Conservation (phyloP, 2,113 vertebrate species). For the Tetrax tetrax region DNA sequence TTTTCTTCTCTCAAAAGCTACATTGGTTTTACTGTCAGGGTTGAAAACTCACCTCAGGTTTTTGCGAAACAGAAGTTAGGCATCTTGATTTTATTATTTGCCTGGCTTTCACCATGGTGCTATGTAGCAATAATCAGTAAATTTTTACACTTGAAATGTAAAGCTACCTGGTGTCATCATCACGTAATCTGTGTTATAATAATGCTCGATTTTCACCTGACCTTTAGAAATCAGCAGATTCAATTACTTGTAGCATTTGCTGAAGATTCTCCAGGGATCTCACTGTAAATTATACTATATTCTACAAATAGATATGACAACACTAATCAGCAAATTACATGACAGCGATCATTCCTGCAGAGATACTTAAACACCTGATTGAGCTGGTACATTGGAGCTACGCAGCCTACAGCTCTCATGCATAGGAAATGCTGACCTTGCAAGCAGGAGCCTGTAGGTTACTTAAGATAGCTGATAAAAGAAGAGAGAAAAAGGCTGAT, state of each 20-base stretch:
- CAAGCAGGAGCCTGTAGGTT: neutral
- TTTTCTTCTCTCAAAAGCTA: neutral
- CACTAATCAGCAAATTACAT: constrained; percentile 63
- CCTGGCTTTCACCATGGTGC: neutral
- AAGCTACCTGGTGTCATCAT: neutral
- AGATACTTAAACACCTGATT: constrained; percentile 46
- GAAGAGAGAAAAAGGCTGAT: neutral
- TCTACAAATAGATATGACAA: constrained; percentile 56
- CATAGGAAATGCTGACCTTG: constrained; percentile 39
- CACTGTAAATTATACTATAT: constrained; percentile 35
- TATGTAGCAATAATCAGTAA: neutral
- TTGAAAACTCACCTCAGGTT: neutral
- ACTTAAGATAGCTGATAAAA: neutral
- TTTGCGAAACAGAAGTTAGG: neutral
- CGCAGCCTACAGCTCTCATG: neutral
- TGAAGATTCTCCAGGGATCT: constrained; percentile 45
- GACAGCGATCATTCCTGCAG: constrained; percentile 41
- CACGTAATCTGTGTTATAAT: neutral
- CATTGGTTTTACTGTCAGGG: neutral
- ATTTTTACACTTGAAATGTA: neutral
- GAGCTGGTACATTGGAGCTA: neutral
- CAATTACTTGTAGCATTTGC: constrained; percentile 53
- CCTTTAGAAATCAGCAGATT: constrained; percentile 61
- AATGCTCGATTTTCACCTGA: neutral
- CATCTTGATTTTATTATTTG: neutral